Evolutionary conservation across 2,113 vertebrate genomes (phyloP).

Genomic region (Hipposideros armiger): DNA sequence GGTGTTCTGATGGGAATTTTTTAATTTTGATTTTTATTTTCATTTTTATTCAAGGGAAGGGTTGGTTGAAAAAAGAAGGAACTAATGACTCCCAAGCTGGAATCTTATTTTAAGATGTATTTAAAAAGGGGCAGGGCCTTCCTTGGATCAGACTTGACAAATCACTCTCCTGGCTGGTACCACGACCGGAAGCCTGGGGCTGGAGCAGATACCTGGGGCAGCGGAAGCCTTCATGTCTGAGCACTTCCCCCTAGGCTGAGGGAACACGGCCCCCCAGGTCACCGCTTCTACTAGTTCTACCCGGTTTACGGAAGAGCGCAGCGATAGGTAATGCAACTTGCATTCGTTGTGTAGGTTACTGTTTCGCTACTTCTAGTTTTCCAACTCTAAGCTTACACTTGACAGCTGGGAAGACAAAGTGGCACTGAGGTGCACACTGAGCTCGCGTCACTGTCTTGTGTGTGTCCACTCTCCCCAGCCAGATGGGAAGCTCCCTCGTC

Average conservation of each 20-base stretch:
- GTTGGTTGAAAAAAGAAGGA: background rate
- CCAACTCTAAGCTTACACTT: background rate
- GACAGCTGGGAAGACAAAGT: background rate
- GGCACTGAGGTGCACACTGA: accelerated
- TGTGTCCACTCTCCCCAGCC: background rate
- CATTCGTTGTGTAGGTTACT: background rate
- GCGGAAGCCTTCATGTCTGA: accelerated
- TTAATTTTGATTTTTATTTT: background rate
- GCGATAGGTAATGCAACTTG: accelerated
- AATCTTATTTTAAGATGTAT: background rate
- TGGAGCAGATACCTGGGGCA: accelerated
- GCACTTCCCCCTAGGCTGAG: background rate
- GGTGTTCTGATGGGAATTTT: background rate
- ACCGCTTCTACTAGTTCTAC: no score
- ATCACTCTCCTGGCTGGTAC: background rate
- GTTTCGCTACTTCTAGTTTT: background rate
- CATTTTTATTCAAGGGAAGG: background rate
- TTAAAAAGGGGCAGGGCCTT: background rate
- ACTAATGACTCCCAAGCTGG: background rate
- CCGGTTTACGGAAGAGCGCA: background rate
- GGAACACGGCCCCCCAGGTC: background rate
- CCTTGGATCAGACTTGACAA: background rate
- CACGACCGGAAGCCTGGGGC: background rate
- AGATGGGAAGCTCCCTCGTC: accelerated
- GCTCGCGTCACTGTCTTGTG: no score